These are phyloP conservation scores for Brachycybe producta DNA, from an alignment of 2,888 invertebrate species.

Conservation along the genomic window DNA sequence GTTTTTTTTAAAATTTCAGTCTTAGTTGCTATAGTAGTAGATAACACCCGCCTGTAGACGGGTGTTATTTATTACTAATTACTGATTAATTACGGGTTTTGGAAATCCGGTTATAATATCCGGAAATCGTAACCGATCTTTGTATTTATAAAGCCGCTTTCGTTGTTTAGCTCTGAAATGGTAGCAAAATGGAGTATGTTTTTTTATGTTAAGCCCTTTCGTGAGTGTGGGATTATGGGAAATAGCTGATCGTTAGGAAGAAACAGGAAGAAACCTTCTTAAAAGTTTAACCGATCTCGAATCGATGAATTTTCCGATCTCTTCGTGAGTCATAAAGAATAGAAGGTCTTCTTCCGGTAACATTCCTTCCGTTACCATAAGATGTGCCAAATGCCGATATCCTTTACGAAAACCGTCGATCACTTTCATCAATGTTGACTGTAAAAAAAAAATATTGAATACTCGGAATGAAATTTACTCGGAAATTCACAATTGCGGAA, in stretches of 20 bases:
- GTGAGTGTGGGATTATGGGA: neutral
- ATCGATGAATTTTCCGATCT: constrained; percentile 19
- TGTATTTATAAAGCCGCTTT: constrained; percentile 10
- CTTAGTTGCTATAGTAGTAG: too few relatives aligned
- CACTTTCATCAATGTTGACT: constrained; percentile 19
- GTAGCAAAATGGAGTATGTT: neutral
- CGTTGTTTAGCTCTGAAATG: constrained; percentile 18
- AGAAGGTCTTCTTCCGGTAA: constrained; percentile 21
- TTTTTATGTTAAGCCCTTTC: neutral
- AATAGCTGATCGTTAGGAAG: neutral
- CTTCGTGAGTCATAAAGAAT: constrained; percentile 21
- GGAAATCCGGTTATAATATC: constrained; percentile 21
- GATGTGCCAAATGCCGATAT: constrained; percentile 16
- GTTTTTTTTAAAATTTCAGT: too few relatives aligned
- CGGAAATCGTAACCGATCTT: constrained; percentile 20
- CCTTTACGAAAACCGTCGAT: constrained; percentile 17
- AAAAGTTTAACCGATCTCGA: constrained; percentile 18
- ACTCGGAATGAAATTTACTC: too few relatives aligned
- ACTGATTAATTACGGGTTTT: constrained; percentile 18
- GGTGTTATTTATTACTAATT: too few relatives aligned
- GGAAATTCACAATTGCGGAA: too few relatives aligned
- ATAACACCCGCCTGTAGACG: too few relatives aligned
- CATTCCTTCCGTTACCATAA: constrained; percentile 22
- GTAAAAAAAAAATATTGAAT: too few relatives aligned
- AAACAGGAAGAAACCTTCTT: constrained; percentile 12